phyloP scores from a whole-genome alignment of 2,113 vertebrate species.

The Tauraco erythrolophus region DNA sequence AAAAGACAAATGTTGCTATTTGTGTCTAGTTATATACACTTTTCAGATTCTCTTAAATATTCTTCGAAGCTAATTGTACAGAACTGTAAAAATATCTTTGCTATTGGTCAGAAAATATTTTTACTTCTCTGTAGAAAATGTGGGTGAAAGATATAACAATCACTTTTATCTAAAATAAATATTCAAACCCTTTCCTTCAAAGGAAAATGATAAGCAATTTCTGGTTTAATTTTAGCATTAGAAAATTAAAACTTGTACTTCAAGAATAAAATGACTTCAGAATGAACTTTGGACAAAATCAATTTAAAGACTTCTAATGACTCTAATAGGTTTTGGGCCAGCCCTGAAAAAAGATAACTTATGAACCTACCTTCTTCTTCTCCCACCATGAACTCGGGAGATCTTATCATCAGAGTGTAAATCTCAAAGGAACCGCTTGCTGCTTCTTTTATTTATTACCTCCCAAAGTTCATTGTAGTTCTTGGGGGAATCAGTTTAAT shows the following conservation, averaged over 20 bases:
- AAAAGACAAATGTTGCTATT: not conserved
- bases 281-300: slow-evolving; percentile 29
- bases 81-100: not conserved
- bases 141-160: not conserved
- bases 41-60: not conserved
- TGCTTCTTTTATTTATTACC: slow-evolving; percentile 56
- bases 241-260: slow-evolving; percentile 46
- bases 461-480: slow-evolving; percentile 58
- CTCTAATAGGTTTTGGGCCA: slow-evolving; percentile 1
- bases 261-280: not conserved
- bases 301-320: slow-evolving; percentile 34
- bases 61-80: not conserved
- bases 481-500: slow-evolving; percentile 64
- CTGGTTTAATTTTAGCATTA: slow-evolving; percentile 14
- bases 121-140: not conserved
- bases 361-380: slow-evolving; percentile 8
- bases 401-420: slow-evolving; percentile 41
- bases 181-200: not conserved
- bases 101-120: not conserved
- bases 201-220: not conserved
- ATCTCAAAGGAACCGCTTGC: slow-evolving; percentile 64
- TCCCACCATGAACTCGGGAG: slow-evolving; percentile 1
- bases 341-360: slow-evolving; percentile 28
- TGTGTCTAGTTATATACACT: not conserved
- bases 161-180: not conserved